Evolutionary conservation across 2,888 invertebrate species (phyloP), one percentile per base, ranked within the genome.

Genomic region (Archips xylosteana): DNA sequence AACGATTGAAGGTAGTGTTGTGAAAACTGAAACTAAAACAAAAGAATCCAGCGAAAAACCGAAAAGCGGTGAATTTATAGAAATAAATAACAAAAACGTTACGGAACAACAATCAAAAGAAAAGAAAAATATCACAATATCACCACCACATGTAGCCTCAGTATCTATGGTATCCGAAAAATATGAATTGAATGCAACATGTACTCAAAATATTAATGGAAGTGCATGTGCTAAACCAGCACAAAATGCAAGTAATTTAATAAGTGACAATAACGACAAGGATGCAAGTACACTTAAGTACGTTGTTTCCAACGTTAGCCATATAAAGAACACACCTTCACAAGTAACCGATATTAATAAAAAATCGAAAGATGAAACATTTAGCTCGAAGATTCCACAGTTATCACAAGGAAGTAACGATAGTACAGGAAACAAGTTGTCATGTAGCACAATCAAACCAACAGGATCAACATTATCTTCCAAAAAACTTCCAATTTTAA

Each of bases 1-100:
- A 45, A 92, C 92, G 3, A 83, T 87, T 67, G 93, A 93, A 85
- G 85, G 88, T 0, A 87, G 79, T 76, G 67, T 84, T 66, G 75
- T 83, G 4, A 91, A 88, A 83, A 74, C 79, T n/a, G 81, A 79
- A 68, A 78, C 68, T 57, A 74, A 78, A 45, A 72, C 69, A 32
- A 63, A 76, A 68, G 54, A 63, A 54, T 23, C 71, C 36, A 74
- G 66, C n/a, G 76, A 59, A 42, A 76, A 70, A 39, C 51, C 42
- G 67, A 71, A 57, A 63, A 70, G 9, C 6, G n/a, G n/a, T 23
- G 23, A 60, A n/a, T 34, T 23, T n/a, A 36, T n/a, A 34, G 49
- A 47, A 23, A 49, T 47, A 32, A 42, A 32, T 6, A 13, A 13
- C 12, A 65, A 32, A 57, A 60, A 60, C 2, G 13, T 9, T n/a